Evolutionary conservation across 2,797 vertebrate species (phyloP), one percentile per base, ranked within the genome.

Genomic region (Melanogrammus aeglefinus): DNA sequence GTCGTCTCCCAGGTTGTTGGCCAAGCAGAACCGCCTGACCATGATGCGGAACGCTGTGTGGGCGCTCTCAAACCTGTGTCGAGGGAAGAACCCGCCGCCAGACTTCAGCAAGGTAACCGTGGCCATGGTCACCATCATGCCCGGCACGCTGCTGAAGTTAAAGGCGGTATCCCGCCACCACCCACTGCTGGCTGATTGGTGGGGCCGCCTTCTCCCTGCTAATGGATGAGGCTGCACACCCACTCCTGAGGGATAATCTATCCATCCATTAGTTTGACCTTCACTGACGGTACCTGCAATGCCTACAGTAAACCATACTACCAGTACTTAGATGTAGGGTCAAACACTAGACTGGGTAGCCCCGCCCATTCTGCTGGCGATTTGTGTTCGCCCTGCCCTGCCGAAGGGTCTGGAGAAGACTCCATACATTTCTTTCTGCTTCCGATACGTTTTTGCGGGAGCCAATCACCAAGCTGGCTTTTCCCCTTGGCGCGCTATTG

Each of bases 1-100:
- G 31, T 31, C 72, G 1, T 5, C 16, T 86, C 81, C 21, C 90
- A 99, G 97, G 86, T 92, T 99, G 82, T 85, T 99, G 92, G 96
- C 96, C 82, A 97, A 96, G 93, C 96, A 97, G 39, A 97, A 96
- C 89, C 96, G 97, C 84, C 95, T 98, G 82, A 98, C 96, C 38
- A 99, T 97, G 92, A 98, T 97, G 90, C 96, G 97, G 90, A 99
- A 99, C 76, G 97, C 97, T 24, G 97, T 99, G 33, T 99, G 97
- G 97, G 97, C 97, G 75, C 93, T 99, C 13, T 99, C 97, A 85
- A 99, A 98, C 90, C 94, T 99, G 81, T 99, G 97, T 93, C 94
- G 97, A 95, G 97, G 97, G 78, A 99, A 99, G 86, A 99, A 97
- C 87, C 97, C 97, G 83, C 96, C 97, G 90, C 97, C 97, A 77